Base-by-base conservation (phyloP, 2,888 invertebrate species). In the Diploptera punctata region DNA sequence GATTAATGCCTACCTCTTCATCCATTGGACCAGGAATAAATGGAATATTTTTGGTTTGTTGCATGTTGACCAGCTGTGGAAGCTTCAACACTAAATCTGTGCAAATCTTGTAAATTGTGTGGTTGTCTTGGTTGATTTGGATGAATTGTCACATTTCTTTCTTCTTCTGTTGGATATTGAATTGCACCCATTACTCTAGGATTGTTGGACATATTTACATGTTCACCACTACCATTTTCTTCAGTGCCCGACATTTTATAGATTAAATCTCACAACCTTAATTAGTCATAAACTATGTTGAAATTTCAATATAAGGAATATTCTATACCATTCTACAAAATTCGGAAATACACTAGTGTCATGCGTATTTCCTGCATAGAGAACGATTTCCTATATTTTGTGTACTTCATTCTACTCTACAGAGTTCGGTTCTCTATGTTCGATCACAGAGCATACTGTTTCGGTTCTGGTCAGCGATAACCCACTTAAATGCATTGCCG, bases 1-100 rank as follows among this genome's bases (percentile, higher is more conserved):
- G n/a, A n/a, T n/a, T n/a, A n/a, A n/a, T n/a, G n/a, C n/a, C 72
- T 81, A 91, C 91, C 81, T 91, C 89, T 78, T 89, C 87, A 80
- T 90, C 89, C 83, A 92, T 83, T 0, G 89, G 44, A 21, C 44
- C 65, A 3, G 29, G 87, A n/a, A 84, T 81, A 19, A 86, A 78
- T 82, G 0, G 88, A 84, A 0, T 87, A 85, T 81, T 89, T 90
- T 89, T 24, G 83, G 80, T 78, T 47, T 29, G 29, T 16, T n/a
- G 16, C 85, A 85, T 0, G 89, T 88, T 24, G 62, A 18, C 38
- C 77, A 16, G 70, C 67, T 24, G 44, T 47, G 1, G 77, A 77
- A 0, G 90, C 89, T 79, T 91, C 90, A 86, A 92, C 88, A 0
- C 91, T 90, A 82, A 90, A 92, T 73, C 88, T 84, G 16, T 93